Percentiles rank a stretch among this genome's conserved stretches.
Conservation (phyloP, 2,113 vertebrate species). For the Cyrtonyx montezumae region DNA sequence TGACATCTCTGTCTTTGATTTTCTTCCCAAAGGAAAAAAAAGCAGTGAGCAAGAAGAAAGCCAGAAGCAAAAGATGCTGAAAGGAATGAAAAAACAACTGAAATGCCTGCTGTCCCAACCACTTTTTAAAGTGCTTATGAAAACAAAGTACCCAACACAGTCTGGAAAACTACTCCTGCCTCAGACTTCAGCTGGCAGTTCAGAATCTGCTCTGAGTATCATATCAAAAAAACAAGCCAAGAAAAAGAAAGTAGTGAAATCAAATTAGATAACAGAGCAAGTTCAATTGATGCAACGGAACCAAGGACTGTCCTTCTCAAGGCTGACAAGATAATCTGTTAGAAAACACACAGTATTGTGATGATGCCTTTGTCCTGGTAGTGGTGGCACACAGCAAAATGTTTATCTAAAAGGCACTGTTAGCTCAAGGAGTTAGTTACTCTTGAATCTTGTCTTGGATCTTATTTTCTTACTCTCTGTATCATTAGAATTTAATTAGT, state of each 20-base stretch:
- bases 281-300: not conserved
- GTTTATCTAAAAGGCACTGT: not conserved
- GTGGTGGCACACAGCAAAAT: not conserved
- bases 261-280: not conserved
- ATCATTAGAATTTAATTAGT: not conserved
- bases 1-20: constrained; percentile 26
- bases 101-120: constrained; percentile 87
- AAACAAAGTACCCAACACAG: constrained; percentile 94
- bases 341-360: not conserved
- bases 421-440: not conserved
- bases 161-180: constrained; percentile 84
- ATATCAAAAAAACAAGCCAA: constrained; percentile 76
- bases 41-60: constrained; percentile 80
- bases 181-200: constrained; percentile 22
- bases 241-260: constrained; percentile 44
- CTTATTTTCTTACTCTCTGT: not conserved
- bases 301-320: not conserved
- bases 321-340: not conserved
- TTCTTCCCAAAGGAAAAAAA: constrained; percentile 60
- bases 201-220: constrained; percentile 81
- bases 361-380: not conserved
- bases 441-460: not conserved
- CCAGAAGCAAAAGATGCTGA: constrained; percentile 87
- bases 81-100: constrained; percentile 90
- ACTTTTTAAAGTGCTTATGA: constrained; percentile 84